Conservation (phyloP, 2,113 vertebrate species). For the Mohoua ochrocephala region DNA sequence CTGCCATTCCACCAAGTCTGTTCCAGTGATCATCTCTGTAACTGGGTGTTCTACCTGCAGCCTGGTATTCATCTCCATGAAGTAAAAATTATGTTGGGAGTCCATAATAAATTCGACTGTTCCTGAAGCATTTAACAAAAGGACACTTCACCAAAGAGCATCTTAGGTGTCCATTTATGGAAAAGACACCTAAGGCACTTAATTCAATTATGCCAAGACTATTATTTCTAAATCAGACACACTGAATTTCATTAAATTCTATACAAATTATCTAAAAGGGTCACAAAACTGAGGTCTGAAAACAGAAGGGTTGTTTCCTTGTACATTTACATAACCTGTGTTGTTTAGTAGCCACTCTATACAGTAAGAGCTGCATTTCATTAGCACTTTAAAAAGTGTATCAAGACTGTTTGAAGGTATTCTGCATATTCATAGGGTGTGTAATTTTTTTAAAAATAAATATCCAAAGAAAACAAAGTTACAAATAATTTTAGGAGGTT, state of each 20-base stretch:
- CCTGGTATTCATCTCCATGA: constrained; percentile 99
- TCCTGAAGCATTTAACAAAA: constrained; percentile 70
- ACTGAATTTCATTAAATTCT: not conserved
- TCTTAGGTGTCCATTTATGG: not conserved
- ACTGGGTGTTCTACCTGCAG: constrained; percentile 96
- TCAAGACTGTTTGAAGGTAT: not conserved
- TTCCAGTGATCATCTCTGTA: constrained; percentile 96
- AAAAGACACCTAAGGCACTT: not conserved
- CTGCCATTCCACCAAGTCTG: constrained; percentile 98
- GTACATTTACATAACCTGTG: not conserved
- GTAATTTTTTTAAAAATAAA: not conserved
- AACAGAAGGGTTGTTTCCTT: not conserved
- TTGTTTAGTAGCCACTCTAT: not conserved
- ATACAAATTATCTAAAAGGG: not conserved
- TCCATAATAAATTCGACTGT: constrained; percentile 99
- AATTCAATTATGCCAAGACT: not conserved
- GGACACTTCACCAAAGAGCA: not conserved
- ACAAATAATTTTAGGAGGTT: not conserved
- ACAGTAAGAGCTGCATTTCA: not conserved
- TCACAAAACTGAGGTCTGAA: not conserved
- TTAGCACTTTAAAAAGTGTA: not conserved
- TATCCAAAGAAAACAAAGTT: not conserved
- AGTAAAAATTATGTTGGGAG: constrained; percentile 92
- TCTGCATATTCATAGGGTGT: not conserved
- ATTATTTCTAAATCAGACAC: not conserved